Conservation (phyloP, 1,140 invertebrate species). For the Arctopsyche grandis region DNA sequence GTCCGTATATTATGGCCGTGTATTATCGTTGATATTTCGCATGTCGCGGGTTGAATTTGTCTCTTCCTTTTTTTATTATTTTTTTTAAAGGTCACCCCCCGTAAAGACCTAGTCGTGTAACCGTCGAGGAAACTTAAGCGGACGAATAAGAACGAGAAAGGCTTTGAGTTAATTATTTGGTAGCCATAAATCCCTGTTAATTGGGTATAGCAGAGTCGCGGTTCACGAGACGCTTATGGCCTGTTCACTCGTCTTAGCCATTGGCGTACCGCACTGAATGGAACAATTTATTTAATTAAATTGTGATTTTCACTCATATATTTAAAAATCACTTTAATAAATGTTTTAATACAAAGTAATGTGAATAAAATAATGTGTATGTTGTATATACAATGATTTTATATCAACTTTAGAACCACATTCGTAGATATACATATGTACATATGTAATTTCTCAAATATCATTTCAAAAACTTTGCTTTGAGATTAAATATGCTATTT, state of each 20-base stretch:
- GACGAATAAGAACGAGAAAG: conserved; percentile 46
- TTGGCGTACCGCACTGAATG: conserved; percentile 21
- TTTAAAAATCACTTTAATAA: too few species aligned
- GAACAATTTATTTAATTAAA: conserved; percentile 19
- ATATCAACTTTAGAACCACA: too few species aligned
- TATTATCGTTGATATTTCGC: background rate
- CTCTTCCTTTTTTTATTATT: background rate
- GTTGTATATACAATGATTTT: too few species aligned
- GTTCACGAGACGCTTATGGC: conserved; percentile 55
- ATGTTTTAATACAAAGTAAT: too few species aligned
- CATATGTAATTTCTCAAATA: background rate
- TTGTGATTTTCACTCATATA: too few species aligned
- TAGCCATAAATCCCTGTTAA: conserved; percentile 55
- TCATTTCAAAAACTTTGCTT: background rate
- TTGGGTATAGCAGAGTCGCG: conserved; percentile 55
- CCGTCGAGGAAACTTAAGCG: conserved; percentile 47
- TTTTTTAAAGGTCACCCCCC: background rate
- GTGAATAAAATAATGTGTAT: too few species aligned
- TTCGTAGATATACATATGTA: background rate
- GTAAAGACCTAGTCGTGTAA: background rate
- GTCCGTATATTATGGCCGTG: background rate
- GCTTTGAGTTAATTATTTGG: conserved; percentile 55
- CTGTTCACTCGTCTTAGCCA: conserved; percentile 43
- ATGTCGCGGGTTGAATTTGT: background rate
- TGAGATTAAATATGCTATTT: too few species aligned